These are phyloP conservation scores for Semibalanus balanoides DNA, from an alignment of 1,140 invertebrate genomes.

Conservation along the genomic window DNA sequence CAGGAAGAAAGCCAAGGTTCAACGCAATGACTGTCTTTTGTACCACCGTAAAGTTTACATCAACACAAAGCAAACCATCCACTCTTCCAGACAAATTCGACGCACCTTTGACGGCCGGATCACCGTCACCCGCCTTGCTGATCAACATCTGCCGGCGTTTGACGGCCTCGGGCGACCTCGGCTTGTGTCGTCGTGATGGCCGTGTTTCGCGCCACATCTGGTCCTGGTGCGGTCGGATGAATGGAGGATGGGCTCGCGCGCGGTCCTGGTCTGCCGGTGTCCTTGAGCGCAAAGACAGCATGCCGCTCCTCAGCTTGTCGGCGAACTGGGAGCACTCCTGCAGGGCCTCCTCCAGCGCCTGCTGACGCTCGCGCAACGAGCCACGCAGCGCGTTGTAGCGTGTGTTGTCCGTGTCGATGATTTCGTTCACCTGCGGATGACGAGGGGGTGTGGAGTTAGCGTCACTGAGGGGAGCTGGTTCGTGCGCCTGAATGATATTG, in stretches of 20 bases:
- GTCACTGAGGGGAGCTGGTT: too few relatives aligned
- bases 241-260: slow-evolving; percentile 85
- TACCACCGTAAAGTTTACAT: too few relatives aligned
- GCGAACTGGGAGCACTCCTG: slow-evolving; percentile 68
- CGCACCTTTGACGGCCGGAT: slow-evolving; percentile 61
- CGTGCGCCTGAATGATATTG: too few relatives aligned
- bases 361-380: slow-evolving; percentile 71
- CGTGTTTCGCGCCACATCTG: slow-evolving; percentile 90
- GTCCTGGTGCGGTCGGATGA: slow-evolving; percentile 79
- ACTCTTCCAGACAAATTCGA: too few relatives aligned
- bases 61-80: too few relatives aligned
- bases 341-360: slow-evolving; percentile 76
- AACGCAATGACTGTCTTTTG: too few relatives aligned
- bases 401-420: slow-evolving; percentile 72
- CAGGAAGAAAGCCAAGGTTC: too few relatives aligned
- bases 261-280: slow-evolving; percentile 82
- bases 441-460: too few relatives aligned
- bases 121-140: slow-evolving; percentile 74
- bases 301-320: slow-evolving; percentile 90
- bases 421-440: slow-evolving; percentile 47
- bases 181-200: slow-evolving; percentile 76
- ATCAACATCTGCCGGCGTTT: slow-evolving; percentile 90
- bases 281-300: slow-evolving; percentile 72
- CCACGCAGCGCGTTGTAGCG: slow-evolving; percentile 68
- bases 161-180: slow-evolving; percentile 72